Evolutionary conservation across 1,140 invertebrate genomes (phyloP), one percentile per base, ranked within the genome.

Genomic region (Thaumatotibia leucotreta): DNA sequence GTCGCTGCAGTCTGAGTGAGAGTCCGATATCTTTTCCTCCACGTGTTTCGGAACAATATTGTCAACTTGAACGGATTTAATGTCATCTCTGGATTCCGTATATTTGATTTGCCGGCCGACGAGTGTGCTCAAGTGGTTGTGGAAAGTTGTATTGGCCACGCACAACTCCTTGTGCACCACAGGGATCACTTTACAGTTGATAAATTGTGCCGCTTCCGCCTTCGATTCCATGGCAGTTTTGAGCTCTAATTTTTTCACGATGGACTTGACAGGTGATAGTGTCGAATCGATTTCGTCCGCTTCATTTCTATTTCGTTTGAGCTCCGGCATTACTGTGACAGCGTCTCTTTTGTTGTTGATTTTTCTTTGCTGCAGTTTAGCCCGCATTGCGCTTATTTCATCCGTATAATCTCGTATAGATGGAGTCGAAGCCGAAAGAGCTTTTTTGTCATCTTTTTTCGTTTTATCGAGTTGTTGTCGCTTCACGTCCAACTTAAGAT

Each of bases 1-100:
- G 76, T 96, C 95, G 33, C 95, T 95, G 71, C 93, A 94, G 72
- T 92, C 91, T 6, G 90, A 91, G 69, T 91, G 86, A 24, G 86
- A 84, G 73, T 91, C 91, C 27, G 90, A 91, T 80, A 90, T 89
- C 79, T 92, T 92, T 70, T 90, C 88, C 29, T 90, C 88, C 6
- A 73, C 68, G 58, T 85, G 83, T 73, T 91, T 91, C 61, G 78
- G 81, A 61, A 84, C 73, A 35, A 87, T 75, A 70, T 88, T 89
- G 63, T 86, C 81, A 9, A 73, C 64, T 66, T 83, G 79, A 17
- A 75, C 14, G 62, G 76, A 84, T 77, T 80, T 85, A 9, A 70
- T 69, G 66, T 91, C 90, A 54, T 89, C 76, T 64, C 79, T 82
- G n/a, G 88, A 78, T 66, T 92, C 84, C 0, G 87, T 78, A 66